Evolutionary conservation across 2,797 vertebrate genomes (phyloP).

Genomic region (Artibeus lituratus): DNA sequence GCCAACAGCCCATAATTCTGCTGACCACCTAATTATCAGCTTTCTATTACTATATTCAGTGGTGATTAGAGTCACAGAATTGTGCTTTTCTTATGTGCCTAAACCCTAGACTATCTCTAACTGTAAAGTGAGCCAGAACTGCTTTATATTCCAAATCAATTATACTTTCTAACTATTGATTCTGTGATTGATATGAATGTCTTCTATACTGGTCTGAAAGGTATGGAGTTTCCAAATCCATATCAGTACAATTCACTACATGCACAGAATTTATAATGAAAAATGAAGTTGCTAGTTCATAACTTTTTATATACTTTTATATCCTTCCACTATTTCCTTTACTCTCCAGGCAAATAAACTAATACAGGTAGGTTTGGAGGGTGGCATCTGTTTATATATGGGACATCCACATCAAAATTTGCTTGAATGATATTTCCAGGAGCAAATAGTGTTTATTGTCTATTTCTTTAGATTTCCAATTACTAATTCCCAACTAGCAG

Average conservation of each 20-base stretch:
- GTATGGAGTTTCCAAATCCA: neutral
- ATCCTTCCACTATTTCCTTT: neutral
- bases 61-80: neutral
- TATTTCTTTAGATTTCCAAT: neutral
- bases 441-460: neutral
- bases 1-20: neutral
- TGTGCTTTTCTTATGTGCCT: neutral
- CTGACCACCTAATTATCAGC: neutral
- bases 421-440: neutral
- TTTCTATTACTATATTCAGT: neutral
- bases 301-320: neutral
- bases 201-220: neutral
- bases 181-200: neutral
- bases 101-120: neutral
- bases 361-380: neutral
- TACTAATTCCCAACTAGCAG: neutral
- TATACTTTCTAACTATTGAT: neutral
- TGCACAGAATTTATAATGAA: slow-evolving; percentile 8
- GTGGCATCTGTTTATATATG: neutral
- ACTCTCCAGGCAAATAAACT: neutral
- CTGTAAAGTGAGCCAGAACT: neutral
- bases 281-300: neutral
- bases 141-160: slow-evolving; percentile 4
- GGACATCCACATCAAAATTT: neutral
- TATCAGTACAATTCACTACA: neutral